Conservation (phyloP, 2,113 vertebrate genomes). For the Camelus bactrianus region DNA sequence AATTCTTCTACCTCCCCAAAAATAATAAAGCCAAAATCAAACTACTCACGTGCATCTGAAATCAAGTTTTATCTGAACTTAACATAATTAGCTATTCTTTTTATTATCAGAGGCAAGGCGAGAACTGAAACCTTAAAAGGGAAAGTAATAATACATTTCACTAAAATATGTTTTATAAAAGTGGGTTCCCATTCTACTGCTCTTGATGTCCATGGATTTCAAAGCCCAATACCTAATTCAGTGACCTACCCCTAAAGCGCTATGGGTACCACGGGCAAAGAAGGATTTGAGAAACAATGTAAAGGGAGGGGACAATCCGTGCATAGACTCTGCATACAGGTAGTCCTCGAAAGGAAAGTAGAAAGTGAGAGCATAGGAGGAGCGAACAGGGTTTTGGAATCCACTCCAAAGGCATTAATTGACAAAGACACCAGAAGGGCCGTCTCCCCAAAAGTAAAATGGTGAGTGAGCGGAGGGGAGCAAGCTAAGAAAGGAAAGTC, state of each 20-base stretch:
- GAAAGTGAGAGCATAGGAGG: background rate
- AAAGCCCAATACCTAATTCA: background rate
- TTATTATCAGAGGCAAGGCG: background rate
- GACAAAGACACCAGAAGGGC: background rate
- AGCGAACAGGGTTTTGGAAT: background rate
- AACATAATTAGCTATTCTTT: background rate
- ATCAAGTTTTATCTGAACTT: slow-evolving; percentile 34
- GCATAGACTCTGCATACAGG: slow-evolving; percentile 1
- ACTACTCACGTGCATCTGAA: slow-evolving; percentile 13
- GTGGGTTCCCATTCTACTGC: background rate
- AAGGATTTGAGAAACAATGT: background rate
- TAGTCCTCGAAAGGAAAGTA: background rate
- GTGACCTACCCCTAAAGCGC: background rate
- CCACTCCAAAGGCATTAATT: background rate
- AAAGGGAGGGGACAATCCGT: background rate
- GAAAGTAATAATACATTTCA: background rate
- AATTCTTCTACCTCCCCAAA: background rate
- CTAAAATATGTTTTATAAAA: background rate
- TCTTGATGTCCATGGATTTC: background rate
- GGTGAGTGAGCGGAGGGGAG: background rate
- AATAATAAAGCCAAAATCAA: slow-evolving; percentile 18
- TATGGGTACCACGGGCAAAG: background rate
- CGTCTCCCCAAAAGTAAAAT: slow-evolving; percentile 49
- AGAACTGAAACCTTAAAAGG: slow-evolving; percentile 38
- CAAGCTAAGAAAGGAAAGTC: background rate